Evolutionary conservation across 2,888 invertebrate genomes (phyloP).

Genomic region (Microdon myrmicae): DNA sequence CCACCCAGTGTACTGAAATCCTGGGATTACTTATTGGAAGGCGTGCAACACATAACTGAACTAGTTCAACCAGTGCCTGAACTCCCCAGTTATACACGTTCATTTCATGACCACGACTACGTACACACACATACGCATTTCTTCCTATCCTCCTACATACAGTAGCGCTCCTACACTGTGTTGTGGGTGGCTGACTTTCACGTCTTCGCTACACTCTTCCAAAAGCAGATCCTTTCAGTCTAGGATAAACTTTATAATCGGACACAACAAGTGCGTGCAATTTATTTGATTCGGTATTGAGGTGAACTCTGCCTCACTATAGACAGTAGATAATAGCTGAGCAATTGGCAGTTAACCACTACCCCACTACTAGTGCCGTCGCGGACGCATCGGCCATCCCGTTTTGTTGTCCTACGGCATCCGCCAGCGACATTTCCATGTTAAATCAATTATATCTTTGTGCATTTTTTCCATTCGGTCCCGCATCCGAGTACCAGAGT

Average conservation of each 20-base stretch:
- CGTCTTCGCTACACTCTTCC: conserved; percentile 56
- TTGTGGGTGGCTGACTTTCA: conserved; percentile 31
- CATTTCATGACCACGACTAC: too few species aligned
- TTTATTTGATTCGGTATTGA: conserved; percentile 29
- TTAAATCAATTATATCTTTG: conserved; percentile 36
- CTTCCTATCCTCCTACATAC: too few species aligned
- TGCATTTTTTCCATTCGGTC: conserved; percentile 25
- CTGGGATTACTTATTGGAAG: conserved; percentile 42
- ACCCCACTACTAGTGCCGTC: too few species aligned
- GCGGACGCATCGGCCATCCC: too few species aligned
- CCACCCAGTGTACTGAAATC: conserved; percentile 14
- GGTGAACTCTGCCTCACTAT: too few species aligned
- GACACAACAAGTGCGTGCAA: conserved; percentile 67
- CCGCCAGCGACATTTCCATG: too few species aligned
- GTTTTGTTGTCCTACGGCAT: too few species aligned
- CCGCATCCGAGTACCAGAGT: too few species aligned
- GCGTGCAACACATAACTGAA: conserved; percentile 23
- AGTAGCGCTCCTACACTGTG: too few species aligned
- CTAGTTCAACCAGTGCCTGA: conserved; percentile 6
- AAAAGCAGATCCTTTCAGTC: conserved; percentile 64
- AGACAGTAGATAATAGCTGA: too few species aligned
- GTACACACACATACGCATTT: conserved; percentile 21
- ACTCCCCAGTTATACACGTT: conserved; percentile 34
- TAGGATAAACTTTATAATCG: conserved; percentile 67
- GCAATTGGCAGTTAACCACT: too few species aligned